phyloP scores from a whole-genome alignment of 2,888 invertebrate genomes.

The Coenonympha arcania region DNA sequence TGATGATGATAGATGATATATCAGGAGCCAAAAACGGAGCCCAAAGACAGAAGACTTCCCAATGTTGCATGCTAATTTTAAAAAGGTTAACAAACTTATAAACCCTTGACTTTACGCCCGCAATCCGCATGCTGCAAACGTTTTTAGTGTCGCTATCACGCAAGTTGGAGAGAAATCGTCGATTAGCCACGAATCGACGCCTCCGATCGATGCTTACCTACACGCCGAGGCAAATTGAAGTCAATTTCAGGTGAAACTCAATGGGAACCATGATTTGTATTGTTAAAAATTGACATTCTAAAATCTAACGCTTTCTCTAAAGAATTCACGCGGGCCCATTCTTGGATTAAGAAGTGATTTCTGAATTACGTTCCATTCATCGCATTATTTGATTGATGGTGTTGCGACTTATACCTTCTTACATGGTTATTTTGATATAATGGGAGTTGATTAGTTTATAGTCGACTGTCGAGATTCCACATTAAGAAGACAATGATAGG shows the following conservation, averaged over 20 bases:
- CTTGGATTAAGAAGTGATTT: background rate
- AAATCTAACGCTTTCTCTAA: conserved; percentile 9
- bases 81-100: conserved; percentile 18
- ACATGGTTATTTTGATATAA: background rate
- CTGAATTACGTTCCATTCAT: background rate
- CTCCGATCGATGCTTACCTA: conserved; percentile 27
- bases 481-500: background rate
- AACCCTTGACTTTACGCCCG: conserved; percentile 19
- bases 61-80: conserved; percentile 2
- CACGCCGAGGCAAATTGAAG: conserved; percentile 40
- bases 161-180: conserved; percentile 44
- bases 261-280: conserved; percentile 27
- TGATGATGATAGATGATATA: background rate
- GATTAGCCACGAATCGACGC: conserved; percentile 37
- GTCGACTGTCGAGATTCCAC: too few species aligned
- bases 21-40: background rate
- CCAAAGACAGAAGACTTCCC: too few species aligned
- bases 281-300: conserved; percentile 14
- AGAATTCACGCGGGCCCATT: conserved; percentile 5
- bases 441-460: too few species aligned
- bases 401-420: background rate
- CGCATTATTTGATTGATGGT: conserved; percentile 4
- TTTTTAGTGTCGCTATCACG: conserved; percentile 31
- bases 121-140: conserved; percentile 21
- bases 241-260: conserved; percentile 47